phyloP scores from a whole-genome alignment of 1,140 invertebrate species.

The Stegodyphus mimosarum region DNA sequence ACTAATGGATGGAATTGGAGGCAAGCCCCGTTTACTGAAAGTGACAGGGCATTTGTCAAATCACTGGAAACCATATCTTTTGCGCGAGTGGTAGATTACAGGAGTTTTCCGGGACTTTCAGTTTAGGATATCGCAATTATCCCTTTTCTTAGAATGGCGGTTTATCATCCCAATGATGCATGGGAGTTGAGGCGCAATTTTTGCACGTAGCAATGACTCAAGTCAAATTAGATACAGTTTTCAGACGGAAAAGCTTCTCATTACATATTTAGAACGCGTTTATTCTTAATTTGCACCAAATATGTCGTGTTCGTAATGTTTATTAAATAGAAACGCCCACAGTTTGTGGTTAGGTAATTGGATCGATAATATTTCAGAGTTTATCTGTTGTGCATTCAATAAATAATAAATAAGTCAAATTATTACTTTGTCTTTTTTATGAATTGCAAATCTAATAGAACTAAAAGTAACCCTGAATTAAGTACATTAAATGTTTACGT shows the following conservation, averaged over 20 bases:
- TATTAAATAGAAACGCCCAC: too few species aligned
- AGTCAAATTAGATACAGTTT: conserved; percentile 29
- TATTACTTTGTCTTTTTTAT: too few species aligned
- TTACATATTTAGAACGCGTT: too few species aligned
- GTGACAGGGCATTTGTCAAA: conserved; percentile 58
- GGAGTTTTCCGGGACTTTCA: conserved; percentile 35
- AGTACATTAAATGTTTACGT: too few species aligned
- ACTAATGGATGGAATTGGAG: conserved; percentile 55
- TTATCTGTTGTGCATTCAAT: too few species aligned
- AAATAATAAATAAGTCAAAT: too few species aligned
- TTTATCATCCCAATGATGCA: conserved; percentile 34
- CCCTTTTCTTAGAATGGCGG: conserved; percentile 39
- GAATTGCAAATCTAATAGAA: too few species aligned
- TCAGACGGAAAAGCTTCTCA: neutral
- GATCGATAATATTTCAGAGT: too few species aligned
- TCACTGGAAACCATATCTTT: conserved; percentile 54
- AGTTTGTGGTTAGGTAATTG: too few species aligned
- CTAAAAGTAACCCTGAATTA: too few species aligned
- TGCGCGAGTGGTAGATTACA: conserved; percentile 14
- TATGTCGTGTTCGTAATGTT: too few species aligned
- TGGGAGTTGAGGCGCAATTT: neutral
- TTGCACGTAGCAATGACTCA: conserved; percentile 10
- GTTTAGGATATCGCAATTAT: conserved; percentile 54
- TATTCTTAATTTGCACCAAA: too few species aligned
- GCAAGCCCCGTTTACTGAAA: conserved; percentile 50